phyloP scores from a whole-genome alignment of 1,140 invertebrate genomes.

The Campodea augens region DNA sequence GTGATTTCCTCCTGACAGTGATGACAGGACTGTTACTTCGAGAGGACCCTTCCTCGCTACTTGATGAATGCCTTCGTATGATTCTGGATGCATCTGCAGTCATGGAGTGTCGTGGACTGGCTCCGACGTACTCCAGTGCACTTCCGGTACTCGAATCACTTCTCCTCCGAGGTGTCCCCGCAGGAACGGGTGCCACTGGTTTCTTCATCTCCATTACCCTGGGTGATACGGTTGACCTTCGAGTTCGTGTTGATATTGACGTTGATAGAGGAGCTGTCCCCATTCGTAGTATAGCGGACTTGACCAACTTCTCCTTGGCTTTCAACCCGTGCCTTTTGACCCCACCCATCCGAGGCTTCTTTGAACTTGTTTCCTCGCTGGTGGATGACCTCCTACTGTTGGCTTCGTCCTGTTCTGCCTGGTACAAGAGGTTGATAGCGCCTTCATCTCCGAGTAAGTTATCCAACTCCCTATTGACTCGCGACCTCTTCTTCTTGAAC shows the following conservation, averaged over 20 bases:
- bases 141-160: neutral
- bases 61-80: constrained; percentile 49
- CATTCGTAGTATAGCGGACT: constrained; percentile 24
- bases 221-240: neutral
- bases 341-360: neutral
- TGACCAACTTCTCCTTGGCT: constrained; percentile 18
- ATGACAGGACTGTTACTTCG: constrained; percentile 30
- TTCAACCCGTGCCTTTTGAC: neutral
- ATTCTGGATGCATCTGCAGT: constrained; percentile 54
- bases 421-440: constrained; percentile 62
- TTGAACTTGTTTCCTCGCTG: neutral
- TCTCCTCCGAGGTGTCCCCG: neutral
- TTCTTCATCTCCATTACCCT: neutral
- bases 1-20: neutral
- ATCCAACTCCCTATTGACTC: constrained; percentile 43
- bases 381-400: constrained; percentile 15
- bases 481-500: constrained; percentile 1
- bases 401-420: constrained; percentile 34
- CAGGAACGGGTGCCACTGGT: neutral
- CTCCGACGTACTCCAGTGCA: neutral
- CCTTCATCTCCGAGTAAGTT: constrained; percentile 61
- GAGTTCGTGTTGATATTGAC: too few relatives aligned
- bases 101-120: constrained; percentile 9
- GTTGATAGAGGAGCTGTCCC: neutral
- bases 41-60: constrained; percentile 61